Conservation (phyloP, 1,140 invertebrate genomes). For the Drosophila rufa region DNA sequence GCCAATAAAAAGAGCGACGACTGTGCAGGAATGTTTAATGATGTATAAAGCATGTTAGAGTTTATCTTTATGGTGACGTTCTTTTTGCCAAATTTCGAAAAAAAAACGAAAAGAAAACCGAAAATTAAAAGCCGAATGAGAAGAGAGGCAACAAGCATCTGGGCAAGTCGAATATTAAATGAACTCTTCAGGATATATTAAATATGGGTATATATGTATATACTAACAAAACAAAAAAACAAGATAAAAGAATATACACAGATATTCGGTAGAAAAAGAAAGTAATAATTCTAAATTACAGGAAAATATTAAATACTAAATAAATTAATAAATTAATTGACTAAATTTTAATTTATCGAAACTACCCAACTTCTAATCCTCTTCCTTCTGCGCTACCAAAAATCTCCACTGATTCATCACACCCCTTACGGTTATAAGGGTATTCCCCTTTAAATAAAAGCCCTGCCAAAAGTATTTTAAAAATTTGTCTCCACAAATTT, state of each 20-base stretch:
- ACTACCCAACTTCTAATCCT: neutral
- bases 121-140: conserved; percentile 29
- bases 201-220: too few species aligned
- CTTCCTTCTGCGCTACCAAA: neutral
- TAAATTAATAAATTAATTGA: too few species aligned
- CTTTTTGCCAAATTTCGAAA: conserved; percentile 50
- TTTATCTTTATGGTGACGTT: conserved; percentile 83
- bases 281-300: too few species aligned
- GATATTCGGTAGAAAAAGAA: neutral
- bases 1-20: conserved; percentile 75
- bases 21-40: conserved; percentile 84
- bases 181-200: neutral
- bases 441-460: conserved; percentile 38
- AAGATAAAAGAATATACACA: too few species aligned
- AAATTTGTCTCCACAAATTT: conserved; percentile 80
- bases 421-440: neutral
- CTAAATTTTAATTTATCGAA: too few species aligned
- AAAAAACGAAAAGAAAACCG: conserved; percentile 11
- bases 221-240: too few species aligned
- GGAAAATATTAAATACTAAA: too few species aligned
- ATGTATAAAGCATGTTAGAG: conserved; percentile 84
- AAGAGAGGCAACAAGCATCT: conserved; percentile 2
- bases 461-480: conserved; percentile 65
- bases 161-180: conserved; percentile 33
- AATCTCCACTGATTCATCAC: neutral